These are phyloP conservation scores for Meles meles DNA, from an alignment of 2,113 vertebrate species.

Conservation along the genomic window DNA sequence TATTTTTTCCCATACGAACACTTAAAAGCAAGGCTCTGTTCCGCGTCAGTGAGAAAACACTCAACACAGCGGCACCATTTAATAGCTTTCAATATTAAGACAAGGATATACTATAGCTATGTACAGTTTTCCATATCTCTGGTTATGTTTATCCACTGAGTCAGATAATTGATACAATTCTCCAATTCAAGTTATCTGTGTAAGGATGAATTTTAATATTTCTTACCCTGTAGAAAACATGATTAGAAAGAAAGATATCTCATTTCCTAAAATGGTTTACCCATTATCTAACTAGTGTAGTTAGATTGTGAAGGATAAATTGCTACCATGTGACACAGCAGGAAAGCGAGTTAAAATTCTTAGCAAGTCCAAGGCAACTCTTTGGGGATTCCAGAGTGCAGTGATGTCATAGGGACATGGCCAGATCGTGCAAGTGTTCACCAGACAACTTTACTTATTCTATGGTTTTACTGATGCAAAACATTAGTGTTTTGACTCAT, in stretches of 20 bases:
- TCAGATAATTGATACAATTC: not conserved
- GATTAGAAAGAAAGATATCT: not conserved
- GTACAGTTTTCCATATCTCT: not conserved
- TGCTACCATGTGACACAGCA: not conserved
- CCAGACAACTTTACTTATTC: not conserved
- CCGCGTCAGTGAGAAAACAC: not conserved
- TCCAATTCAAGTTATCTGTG: not conserved
- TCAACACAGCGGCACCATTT: not conserved
- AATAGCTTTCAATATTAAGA: not conserved
- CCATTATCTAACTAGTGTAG: not conserved
- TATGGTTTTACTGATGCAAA: not conserved
- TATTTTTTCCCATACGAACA: not conserved
- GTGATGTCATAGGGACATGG: rapidly evolving
- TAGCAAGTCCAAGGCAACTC: not conserved
- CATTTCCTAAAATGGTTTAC: not conserved
- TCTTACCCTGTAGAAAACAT: not conserved
- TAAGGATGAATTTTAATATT: not conserved
- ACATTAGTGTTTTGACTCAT: not conserved
- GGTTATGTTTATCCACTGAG: not conserved
- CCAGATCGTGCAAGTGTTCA: not conserved
- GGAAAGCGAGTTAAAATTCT: not conserved
- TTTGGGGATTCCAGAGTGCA: not conserved
- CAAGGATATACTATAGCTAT: not conserved
- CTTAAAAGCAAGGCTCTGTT: not conserved
- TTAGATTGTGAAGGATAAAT: not conserved